A percentile compares a stretch with the other conserved stretches of the same genome.
Evolutionary conservation across 2,888 invertebrate species (phyloP).

Genomic region (Drepana falcataria): DNA sequence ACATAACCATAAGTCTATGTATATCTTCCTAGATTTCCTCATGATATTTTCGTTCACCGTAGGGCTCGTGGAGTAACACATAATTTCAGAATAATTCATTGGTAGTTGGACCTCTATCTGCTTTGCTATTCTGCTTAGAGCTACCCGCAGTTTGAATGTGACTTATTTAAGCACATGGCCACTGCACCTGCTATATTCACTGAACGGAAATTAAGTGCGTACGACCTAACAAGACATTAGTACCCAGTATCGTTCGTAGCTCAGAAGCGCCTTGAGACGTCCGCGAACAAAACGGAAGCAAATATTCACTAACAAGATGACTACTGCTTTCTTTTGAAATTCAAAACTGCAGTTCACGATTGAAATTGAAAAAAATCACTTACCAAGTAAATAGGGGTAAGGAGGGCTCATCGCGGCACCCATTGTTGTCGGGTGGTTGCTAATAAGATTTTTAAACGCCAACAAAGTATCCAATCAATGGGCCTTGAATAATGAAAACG

Average conservation of each 20-base stretch:
- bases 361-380: conserved; percentile 77
- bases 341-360: conserved; percentile 63
- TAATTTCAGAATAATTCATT: too few relatives aligned
- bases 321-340: conserved; percentile 63
- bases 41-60: too few relatives aligned
- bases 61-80: too few relatives aligned
- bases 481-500: conserved; percentile 76
- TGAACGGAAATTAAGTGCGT: too few relatives aligned
- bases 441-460: conserved; percentile 79
- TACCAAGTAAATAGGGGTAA: conserved; percentile 68
- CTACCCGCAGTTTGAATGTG: too few relatives aligned
- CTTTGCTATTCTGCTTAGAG: too few relatives aligned
- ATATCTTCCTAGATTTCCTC: too few relatives aligned
- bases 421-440: conserved; percentile 70
- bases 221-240: too few relatives aligned
- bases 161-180: too few relatives aligned
- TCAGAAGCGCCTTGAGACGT: conserved; percentile 40
- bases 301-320: conserved; percentile 71
- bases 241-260: conserved; percentile 31
- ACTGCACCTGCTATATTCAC: too few relatives aligned
- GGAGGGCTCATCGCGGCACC: conserved; percentile 43
- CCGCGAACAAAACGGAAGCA: conserved; percentile 48
- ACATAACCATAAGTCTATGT: too few relatives aligned
- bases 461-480: conserved; percentile 79
- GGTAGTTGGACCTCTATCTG: too few relatives aligned